A percentile compares a stretch with the other conserved stretches of the same genome.
These are phyloP conservation scores for Brachypodius melanocephalos DNA, from an alignment of 2,113 vertebrate genomes.

Conservation along the genomic window DNA sequence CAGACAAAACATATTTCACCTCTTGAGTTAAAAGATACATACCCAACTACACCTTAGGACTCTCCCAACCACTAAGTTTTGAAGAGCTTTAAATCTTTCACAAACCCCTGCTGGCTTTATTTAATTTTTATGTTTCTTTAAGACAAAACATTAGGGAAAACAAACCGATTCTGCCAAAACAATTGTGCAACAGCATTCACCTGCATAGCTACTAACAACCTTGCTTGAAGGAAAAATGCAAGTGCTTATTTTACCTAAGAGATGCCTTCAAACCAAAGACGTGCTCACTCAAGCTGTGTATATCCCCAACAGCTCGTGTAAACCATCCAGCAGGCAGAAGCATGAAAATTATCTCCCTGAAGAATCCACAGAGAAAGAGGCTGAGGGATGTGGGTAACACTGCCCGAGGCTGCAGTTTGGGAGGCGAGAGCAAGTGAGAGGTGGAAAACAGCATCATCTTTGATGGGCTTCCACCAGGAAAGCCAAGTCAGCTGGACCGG, in stretches of 20 bases:
- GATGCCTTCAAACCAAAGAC: neutral
- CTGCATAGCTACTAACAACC: neutral
- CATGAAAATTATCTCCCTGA: conserved; percentile 20
- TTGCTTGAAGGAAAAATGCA: neutral
- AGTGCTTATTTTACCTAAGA: conserved; percentile 4
- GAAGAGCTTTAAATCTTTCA: neutral
- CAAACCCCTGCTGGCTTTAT: neutral
- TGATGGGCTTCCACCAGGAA: neutral
- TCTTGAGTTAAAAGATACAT: neutral
- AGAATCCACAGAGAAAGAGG: neutral
- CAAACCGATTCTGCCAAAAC: neutral
- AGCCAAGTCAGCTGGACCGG: neutral
- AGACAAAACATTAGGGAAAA: neutral
- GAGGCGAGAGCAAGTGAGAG: neutral
- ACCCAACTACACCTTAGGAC: neutral
- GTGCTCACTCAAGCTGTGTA: conserved; percentile 12
- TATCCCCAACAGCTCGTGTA: conserved; percentile 3
- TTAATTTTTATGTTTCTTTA: neutral
- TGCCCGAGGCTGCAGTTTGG: neutral
- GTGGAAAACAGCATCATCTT: conserved; percentile 11
- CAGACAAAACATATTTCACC: neutral
- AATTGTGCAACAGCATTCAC: neutral
- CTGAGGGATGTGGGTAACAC: neutral
- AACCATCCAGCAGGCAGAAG: conserved; percentile 38
- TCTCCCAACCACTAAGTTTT: neutral